These are phyloP conservation scores for Ceriagrion tenellum DNA, from an alignment of 2,888 invertebrate genomes.

Conservation along the genomic window DNA sequence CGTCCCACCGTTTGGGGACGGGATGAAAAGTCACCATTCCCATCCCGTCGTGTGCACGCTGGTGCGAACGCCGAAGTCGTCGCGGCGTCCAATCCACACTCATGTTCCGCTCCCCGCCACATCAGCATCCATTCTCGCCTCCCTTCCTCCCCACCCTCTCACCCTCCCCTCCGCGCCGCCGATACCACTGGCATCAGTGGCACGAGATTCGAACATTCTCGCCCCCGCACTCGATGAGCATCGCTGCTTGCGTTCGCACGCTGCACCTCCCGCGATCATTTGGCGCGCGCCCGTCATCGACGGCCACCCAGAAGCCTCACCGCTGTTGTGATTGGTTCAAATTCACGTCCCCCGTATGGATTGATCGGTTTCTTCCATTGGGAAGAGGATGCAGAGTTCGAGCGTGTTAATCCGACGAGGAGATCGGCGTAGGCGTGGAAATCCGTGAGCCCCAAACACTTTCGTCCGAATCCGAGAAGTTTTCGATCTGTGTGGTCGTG, in stretches of 20 bases:
- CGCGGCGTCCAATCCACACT: no score
- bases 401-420: not conserved
- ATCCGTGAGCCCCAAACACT: no score
- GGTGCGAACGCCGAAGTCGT: no score
- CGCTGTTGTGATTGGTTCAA: not conserved
- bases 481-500: not conserved
- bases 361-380: no score
- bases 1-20: not conserved
- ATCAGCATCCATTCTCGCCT: not conserved
- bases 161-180: conserved; percentile 76
- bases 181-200: conserved; percentile 77
- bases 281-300: not conserved
- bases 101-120: not conserved
- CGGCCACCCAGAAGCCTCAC: not conserved
- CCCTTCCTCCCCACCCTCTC: not conserved
- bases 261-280: not conserved
- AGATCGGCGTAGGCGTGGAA: no score
- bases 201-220: conserved; percentile 71
- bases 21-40: no score
- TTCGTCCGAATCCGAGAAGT: no score
- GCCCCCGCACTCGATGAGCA: conserved; percentile 18
- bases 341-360: no score
- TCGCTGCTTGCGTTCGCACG: not conserved
- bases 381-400: no score
- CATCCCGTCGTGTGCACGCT: no score